These are phyloP conservation scores for Fulica atra DNA, from an alignment of 2,113 vertebrate genomes.

Conservation along the genomic window DNA sequence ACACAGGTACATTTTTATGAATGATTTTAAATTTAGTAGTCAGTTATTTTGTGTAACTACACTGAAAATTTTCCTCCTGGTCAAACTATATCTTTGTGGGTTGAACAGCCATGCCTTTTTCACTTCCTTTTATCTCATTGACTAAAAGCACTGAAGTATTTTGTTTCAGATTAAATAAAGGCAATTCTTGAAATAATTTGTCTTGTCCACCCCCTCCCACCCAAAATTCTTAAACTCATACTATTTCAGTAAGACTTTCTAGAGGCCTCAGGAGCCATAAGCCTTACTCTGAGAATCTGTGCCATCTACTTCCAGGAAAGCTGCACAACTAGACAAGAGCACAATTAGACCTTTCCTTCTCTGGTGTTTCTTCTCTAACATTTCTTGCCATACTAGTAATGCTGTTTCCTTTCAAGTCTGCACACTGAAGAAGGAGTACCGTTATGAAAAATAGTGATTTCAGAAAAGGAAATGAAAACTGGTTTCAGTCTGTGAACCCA, in stretches of 20 bases:
- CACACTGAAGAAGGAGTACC: background rate
- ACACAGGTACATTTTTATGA: background rate
- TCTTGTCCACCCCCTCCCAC: background rate
- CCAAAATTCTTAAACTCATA: background rate
- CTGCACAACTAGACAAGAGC: background rate
- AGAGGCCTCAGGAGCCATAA: background rate
- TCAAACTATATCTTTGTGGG: background rate
- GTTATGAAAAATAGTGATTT: background rate
- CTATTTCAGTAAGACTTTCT: background rate
- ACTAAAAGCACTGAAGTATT: background rate
- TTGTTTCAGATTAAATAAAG: background rate
- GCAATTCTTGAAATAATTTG: background rate
- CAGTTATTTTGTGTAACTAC: background rate
- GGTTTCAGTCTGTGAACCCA: background rate
- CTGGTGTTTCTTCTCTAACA: background rate
- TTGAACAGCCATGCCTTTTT: background rate
- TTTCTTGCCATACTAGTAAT: background rate
- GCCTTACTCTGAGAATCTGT: background rate
- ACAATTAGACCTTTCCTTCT: background rate
- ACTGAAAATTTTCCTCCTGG: background rate
- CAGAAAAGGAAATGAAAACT: background rate
- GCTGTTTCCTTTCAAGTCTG: background rate
- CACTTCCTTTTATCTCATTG: conserved; percentile 20
- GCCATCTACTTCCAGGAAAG: conserved; percentile 6
- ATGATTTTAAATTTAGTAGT: background rate